Percentiles rank a stretch among this genome's conserved stretches.
These are phyloP conservation scores for Crocodylus rhombifer DNA, from an alignment of 2,797 vertebrate species.

Conservation along the genomic window DNA sequence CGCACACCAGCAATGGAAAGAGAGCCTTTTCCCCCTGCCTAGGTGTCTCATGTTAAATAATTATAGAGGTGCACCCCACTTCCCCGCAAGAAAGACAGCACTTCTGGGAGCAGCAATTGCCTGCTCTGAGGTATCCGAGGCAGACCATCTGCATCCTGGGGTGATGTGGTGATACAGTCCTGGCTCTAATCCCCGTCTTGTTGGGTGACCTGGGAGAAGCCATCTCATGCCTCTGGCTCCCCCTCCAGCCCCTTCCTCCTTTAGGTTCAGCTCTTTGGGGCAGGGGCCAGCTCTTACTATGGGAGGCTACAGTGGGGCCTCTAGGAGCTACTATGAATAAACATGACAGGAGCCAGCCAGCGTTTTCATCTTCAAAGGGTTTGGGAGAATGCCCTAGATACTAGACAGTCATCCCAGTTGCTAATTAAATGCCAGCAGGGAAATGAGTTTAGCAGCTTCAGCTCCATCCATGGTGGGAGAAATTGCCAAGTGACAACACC, in stretches of 20 bases:
- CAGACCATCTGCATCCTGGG: neutral
- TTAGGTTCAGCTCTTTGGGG: neutral
- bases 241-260: neutral
- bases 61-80: too few relatives aligned
- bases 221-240: neutral
- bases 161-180: neutral
- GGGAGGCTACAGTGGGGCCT: neutral
- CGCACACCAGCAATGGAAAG: neutral
- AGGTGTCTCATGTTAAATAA: neutral
- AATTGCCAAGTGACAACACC: neutral
- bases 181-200: neutral
- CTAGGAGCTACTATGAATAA: neutral
- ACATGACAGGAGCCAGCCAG: neutral
- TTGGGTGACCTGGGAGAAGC: neutral
- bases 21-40: fast-evolving
- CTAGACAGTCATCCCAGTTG: neutral
- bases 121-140: neutral
- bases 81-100: too few relatives aligned
- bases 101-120: too few relatives aligned
- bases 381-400: neutral
- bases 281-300: neutral
- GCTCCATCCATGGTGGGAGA: neutral
- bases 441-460: neutral
- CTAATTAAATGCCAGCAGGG: neutral
- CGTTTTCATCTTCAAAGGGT: neutral